Percentiles rank a stretch among this genome's conserved stretches.
phyloP scores from a whole-genome alignment of 2,888 invertebrate species.

The Hartigia nigra region DNA sequence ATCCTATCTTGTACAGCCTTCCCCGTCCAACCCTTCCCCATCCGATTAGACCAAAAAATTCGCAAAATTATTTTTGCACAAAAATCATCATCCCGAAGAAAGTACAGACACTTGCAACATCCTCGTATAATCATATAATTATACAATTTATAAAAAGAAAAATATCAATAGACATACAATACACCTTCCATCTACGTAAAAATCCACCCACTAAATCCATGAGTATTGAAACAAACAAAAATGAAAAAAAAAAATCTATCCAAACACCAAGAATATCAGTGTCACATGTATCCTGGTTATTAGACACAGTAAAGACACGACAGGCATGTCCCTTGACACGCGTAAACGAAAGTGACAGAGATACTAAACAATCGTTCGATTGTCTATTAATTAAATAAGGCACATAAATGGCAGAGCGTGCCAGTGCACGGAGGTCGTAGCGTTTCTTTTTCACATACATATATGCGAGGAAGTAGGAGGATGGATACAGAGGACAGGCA shows the following conservation, averaged over 20 bases:
- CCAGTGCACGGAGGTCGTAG: background rate
- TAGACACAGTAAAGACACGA: background rate
- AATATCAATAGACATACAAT: too few species aligned
- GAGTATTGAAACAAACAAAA: too few species aligned
- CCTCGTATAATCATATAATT: too few species aligned
- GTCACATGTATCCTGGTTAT: background rate
- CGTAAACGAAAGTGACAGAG: background rate
- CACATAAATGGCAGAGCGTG: background rate
- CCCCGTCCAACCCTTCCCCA: too few species aligned
- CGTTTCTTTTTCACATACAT: background rate
- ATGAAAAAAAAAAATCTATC: background rate
- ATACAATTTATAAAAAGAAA: too few species aligned
- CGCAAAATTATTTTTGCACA: background rate
- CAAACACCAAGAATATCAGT: background rate
- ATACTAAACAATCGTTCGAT: background rate
- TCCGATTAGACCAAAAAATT: background rate
- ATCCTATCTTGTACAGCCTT: background rate
- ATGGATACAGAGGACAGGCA: background rate
- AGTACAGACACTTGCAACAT: too few species aligned
- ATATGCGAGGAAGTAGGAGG: background rate
- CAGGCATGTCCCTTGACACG: background rate
- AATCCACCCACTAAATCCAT: background rate
- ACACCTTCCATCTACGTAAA: too few species aligned
- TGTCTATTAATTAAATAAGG: constrained; percentile 4
- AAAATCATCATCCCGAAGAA: too few species aligned